Base-by-base conservation (phyloP, 2,797 vertebrate species). In the Pipistrellus pipistrellus region DNA sequence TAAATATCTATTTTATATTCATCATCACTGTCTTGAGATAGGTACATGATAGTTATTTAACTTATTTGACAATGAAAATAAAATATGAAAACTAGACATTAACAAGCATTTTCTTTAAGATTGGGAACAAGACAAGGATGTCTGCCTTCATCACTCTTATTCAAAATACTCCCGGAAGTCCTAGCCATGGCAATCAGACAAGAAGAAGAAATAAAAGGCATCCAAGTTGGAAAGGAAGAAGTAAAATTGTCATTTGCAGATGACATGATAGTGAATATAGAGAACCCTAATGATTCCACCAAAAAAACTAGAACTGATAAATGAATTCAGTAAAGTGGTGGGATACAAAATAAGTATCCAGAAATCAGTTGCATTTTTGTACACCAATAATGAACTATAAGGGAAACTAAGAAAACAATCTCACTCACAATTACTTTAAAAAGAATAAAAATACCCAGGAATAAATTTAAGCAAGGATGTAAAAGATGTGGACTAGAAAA, bases 1-100 rank as follows among this genome's bases (percentile, higher is more conserved):
- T 84, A 94, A 62, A 73, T 53, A 66, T 71, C 17, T 76, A 62
- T 59, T 93, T 85, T 71, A 78, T 91, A 84, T 93, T 91, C 35
- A 87, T 69, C 55, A 35, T 46, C 72, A 66, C 80, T 91, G 38
- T 90, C 92, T 91, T 87, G 35, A 92, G 53, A 68, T 88, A 83
- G 32, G 48, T 87, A 83, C 73, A 57, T 84, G 53, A 76, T 57
- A 88, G 71, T 53, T 88, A 77, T 90, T 96, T 90, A 89, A 55
- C 13, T 4, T 72, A 41, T 68, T 94, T 93, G 69, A 87, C 57
- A 91, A 51, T 87, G 93, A 90, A 92, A 83, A 88, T 93, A 21
- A 89, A 95, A 23, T 85, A 80, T 55, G 35, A 94, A n/a, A 83
- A 91, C 83, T 17, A 90, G 32, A 90, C 75, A 72, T 91, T 81